A percentile compares a stretch with the other conserved stretches of the same genome.
Conservation (phyloP, 2,888 invertebrate species). For the Chouioia cunea region DNA sequence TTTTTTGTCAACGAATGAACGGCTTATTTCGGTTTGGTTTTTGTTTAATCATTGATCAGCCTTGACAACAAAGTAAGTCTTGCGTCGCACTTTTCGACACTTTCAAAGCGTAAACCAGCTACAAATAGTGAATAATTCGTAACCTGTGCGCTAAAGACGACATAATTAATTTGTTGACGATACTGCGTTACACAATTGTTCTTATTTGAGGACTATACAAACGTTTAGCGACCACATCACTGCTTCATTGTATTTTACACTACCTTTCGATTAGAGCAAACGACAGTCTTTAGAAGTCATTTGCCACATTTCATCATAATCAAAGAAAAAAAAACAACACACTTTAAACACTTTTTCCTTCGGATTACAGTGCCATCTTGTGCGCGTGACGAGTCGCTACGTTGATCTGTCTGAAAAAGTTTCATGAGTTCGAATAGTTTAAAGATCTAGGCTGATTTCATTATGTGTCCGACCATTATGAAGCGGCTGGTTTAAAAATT, state of each 20-base stretch:
- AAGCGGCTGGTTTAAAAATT: slow-evolving; percentile 35
- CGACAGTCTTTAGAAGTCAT: slow-evolving; percentile 47
- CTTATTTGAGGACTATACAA: slow-evolving; percentile 47
- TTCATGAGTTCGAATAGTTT: slow-evolving; percentile 42
- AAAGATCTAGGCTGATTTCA: slow-evolving; percentile 46
- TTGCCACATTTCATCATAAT: slow-evolving; percentile 31
- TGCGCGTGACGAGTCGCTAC: slow-evolving; percentile 38
- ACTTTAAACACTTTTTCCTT: slow-evolving; percentile 41
- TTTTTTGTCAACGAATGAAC: slow-evolving; percentile 47
- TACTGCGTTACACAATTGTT: slow-evolving; percentile 54
- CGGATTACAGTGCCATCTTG: slow-evolving; percentile 25
- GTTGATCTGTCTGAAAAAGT: slow-evolving; percentile 40
- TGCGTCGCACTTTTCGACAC: slow-evolving; percentile 54
- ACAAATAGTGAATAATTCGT: slow-evolving; percentile 51
- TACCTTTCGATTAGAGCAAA: slow-evolving; percentile 43
- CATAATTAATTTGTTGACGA: slow-evolving; percentile 49
- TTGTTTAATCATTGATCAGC: slow-evolving; percentile 42
- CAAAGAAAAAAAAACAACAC: slow-evolving; percentile 40
- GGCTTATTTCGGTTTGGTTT: slow-evolving; percentile 47
- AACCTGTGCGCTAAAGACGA: slow-evolving; percentile 52
- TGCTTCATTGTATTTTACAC: slow-evolving; percentile 43
- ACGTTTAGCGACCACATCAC: slow-evolving; percentile 46
- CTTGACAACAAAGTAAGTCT: slow-evolving; percentile 49
- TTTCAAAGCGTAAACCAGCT: slow-evolving; percentile 52
- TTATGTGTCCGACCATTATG: slow-evolving; percentile 30